Base-by-base conservation (phyloP, 92 coral and sea anemone species). In the Phenganax marumi region DNA sequence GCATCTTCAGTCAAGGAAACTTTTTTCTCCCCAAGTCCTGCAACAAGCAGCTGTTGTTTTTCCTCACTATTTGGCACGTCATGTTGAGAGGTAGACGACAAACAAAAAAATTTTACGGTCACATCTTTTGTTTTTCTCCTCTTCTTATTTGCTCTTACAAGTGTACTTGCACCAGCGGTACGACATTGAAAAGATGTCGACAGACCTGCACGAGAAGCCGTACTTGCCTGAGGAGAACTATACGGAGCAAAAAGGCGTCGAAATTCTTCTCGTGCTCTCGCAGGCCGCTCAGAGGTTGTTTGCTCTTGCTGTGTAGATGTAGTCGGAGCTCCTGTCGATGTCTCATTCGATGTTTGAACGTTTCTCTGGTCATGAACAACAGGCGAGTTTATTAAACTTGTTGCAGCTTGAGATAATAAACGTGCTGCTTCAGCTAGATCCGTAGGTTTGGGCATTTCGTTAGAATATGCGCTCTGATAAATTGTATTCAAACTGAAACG, bases 21-120 rank as follows among this genome's bases (percentile, higher is more conserved):
- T 53, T 75, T 75, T 75, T 75, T 75, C 18, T n/a, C 80, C 21
- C 80, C 62, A 19, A 75, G 80, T 22, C 80, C 74, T 19, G 11
- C 74, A 10, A 68, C 74, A 26, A 68, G 74, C 14, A 68, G 50
- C 18, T 68, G 49, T 10, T 68, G 74, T 47, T 68, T 23, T 33
- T 2, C 74, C 0, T 17, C 74, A 33, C 18, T 23, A 68, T 2
- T 68, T 11, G 52, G 74, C 10, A 33, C 74, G 52, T 68, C 74
- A 26, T 26, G 52, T n/a, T n/a, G n/a, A n/a, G n/a, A n/a, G n/a
- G n/a, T 68, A 26, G n/a, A 26, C 1, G 74, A 39, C 49, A 68
- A 48, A 68, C 74, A 68, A 68, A 68, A 68, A 33, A 68, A 68
- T 47, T 68, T 68, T 68, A 68, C 18, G 7, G 74, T 26, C 2